Base-by-base conservation (phyloP, 2,888 invertebrate genomes). In the Gymnoscelis rufifasciata region DNA sequence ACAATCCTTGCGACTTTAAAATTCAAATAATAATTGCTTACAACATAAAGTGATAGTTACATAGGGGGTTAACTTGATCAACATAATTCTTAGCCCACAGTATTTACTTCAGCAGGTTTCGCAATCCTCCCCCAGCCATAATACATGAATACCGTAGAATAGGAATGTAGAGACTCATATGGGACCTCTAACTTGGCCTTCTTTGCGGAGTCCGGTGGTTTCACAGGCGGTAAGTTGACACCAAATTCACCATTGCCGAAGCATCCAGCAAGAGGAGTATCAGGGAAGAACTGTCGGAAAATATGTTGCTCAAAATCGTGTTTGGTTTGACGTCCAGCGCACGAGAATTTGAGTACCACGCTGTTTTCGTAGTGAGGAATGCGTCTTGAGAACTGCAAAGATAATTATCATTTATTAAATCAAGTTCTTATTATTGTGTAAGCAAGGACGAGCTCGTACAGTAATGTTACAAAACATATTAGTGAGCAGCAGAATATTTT, bases 201-300 rank as follows among this genome's bases (percentile, higher is more conserved):
- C 15, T 49, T 49, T 8, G 70, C 71, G 0, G 69, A 66, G 0
- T 66, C 68, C 0, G 56, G 51, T 1, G 72, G 66, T 23, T 74
- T 68, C 52, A 68, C 8, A 1, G 31, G 40, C 0, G 87, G 84
- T 36, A 75, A 68, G 55, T 84, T 77, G 30, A 80, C 38, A 0
- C 88, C 88, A 0, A 88, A 54, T 59, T 88, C 88, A 0, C 88
- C 88, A 48, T 87, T 86, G 1, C 88, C 88, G 56, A 79, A 88
- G 60, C 83, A 83, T 28, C 88, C 88, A 10, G 78, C 59, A 1
- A 87, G 51, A 2, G 74, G 70, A 0, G 86, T 88, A 38, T 64
- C 54, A 0, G 88, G 88, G 56, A 89, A 88, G 6, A 67, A 74
- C 0, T 67, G 61, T 0, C 84, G 71, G 56, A 88, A 86, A 36